Evolutionary conservation across 1,140 invertebrate species (phyloP), one percentile per base, ranked within the genome.

Genomic region (Pseudomyrmex gracilis): DNA sequence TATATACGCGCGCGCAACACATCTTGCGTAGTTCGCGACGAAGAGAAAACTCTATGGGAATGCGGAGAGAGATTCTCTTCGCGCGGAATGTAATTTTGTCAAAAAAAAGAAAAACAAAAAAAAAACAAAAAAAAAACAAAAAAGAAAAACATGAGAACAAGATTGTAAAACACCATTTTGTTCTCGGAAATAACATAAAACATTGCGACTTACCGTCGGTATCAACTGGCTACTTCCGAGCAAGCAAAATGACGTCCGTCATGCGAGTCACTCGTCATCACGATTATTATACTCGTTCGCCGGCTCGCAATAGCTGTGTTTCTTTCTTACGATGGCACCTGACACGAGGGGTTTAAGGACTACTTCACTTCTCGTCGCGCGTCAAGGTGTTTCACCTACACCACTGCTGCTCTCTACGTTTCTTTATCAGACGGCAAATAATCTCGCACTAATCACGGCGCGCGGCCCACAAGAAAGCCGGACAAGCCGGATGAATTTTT

Each of bases 231-330:
- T 80, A 78, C 85, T 90, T 90, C 90, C 85, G 89, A 84, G 73
- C 82, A 83, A 85, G 83, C 76, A 82, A 86, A 86, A 80, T 84
- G 88, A 80, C 85, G 88, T 90, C 71, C 78, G 85, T 85, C 76
- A 83, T 89, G 92, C 89, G 89, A 86, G 91, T 93, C 93, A 93
- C 92, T 92, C 80, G 84, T 93, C 89, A 92, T 92, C 86, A 89
- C 90, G 91, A 93, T 87, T 88, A 34, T 34, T 34, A 34, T 34
- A 76, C 73, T 82, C 83, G 77, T 70, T 53, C 74, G 58, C 64
- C 43, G n/a, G 34, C 17, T 76, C n/a, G 43, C 34, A 55, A 43
- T 43, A 20, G 58, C 47, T 58, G 53, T 58, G 53, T 63, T 71
- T 67, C 51, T 74, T 47, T 22, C 34, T 34, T 34, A 34, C 34